These are phyloP conservation scores for Enteromius treurensis DNA, from an alignment of 2,797 vertebrate species.

Conservation along the genomic window DNA sequence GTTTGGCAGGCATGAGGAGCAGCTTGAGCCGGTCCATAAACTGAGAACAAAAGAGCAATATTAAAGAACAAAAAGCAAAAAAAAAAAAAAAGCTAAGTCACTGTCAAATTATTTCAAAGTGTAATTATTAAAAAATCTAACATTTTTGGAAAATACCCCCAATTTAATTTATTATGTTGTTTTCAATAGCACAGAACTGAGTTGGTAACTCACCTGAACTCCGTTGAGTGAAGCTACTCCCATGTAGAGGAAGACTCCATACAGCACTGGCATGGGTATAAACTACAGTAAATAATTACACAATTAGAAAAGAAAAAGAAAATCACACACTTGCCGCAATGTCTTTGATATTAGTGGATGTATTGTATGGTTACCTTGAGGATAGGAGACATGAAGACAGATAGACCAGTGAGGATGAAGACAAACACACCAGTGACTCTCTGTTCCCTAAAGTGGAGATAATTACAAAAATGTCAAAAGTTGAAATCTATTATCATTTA, in stretches of 20 bases:
- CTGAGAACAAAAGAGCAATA: constrained; percentile 67
- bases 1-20: constrained; percentile 96
- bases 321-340: neutral
- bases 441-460: constrained; percentile 86
- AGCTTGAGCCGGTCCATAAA: constrained; percentile 98
- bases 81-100: neutral
- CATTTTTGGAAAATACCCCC: neutral
- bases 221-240: constrained; percentile 96
- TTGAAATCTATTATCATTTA: neutral
- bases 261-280: constrained; percentile 97
- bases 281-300: constrained; percentile 75
- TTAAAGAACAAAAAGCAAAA: too few species aligned
- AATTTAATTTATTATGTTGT: neutral
- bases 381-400: constrained; percentile 98
- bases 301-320: neutral
- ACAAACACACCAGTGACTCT: constrained; percentile 90
- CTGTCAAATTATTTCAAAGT: neutral
- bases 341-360: neutral
- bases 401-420: constrained; percentile 93
- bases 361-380: constrained; percentile 84
- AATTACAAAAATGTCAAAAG: neutral
- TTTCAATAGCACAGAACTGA: neutral
- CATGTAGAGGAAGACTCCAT: constrained; percentile 98
- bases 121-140: neutral
- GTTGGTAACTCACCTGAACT: constrained; percentile 85